These are phyloP conservation scores for Scomber japonicus DNA, from an alignment of 2,113 vertebrate species.

Conservation along the genomic window DNA sequence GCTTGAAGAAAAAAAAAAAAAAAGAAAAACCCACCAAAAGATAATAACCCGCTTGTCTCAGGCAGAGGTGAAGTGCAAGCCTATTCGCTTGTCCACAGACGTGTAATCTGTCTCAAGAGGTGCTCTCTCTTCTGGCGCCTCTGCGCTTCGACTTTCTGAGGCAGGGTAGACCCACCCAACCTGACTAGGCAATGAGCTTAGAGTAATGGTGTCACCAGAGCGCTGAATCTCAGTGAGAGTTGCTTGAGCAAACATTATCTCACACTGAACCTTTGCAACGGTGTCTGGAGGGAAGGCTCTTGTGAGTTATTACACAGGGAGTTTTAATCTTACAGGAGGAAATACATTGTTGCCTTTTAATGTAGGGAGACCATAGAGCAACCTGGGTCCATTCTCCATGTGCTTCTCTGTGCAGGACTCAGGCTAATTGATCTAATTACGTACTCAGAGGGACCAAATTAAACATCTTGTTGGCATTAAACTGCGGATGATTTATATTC, in stretches of 20 bases:
- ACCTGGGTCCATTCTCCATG: conserved; percentile 49
- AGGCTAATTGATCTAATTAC: conserved; percentile 74
- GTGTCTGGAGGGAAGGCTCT: conserved; percentile 48
- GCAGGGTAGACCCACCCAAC: conserved; percentile 62
- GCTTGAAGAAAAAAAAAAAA: background rate
- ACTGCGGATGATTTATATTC: conserved; percentile 73
- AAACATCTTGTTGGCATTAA: conserved; percentile 71
- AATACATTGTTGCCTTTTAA: conserved; percentile 60
- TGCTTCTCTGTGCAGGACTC: conserved; percentile 36
- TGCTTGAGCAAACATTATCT: conserved; percentile 79
- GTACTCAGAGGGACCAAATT: conserved; percentile 65
- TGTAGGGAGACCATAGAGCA: conserved; percentile 44
- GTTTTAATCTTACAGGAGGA: conserved; percentile 70
- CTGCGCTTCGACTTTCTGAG: conserved; percentile 48
- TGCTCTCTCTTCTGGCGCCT: conserved; percentile 64
- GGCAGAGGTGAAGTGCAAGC: conserved; percentile 66
- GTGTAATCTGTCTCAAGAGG: conserved; percentile 75
- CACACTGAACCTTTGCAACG: conserved; percentile 54
- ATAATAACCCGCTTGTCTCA: conserved; percentile 67
- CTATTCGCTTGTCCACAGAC: conserved; percentile 66
- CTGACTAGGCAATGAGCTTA: conserved; percentile 69
- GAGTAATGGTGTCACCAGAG: conserved; percentile 75
- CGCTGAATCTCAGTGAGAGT: conserved; percentile 70
- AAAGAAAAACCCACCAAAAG: conserved; percentile 14
- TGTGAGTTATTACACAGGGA: conserved; percentile 69